Base-by-base conservation (phyloP, 23 tunicate genomes). In the Corella eumyota region DNA sequence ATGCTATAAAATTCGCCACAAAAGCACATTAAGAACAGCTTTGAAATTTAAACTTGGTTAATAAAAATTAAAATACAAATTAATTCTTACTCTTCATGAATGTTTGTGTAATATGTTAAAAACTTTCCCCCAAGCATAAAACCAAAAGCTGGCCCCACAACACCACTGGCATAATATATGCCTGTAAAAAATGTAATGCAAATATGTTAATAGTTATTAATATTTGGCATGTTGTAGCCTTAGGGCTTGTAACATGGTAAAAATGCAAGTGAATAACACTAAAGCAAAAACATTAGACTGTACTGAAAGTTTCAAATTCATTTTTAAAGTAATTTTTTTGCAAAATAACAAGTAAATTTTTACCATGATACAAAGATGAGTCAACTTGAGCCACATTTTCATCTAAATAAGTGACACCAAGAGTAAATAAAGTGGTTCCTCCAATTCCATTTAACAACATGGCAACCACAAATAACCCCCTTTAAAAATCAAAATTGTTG, bases 121-220 rank as follows among this genome's bases (percentile, higher is more conserved):
- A 74, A 37, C 30, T 30, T 35, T 46, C 93, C 82, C 27, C 93
- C 93, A 5, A 83, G 51, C 7, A 83, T 31, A 61, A 57, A 83
- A 4, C 93, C 93, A 51, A 83, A 36, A 29, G 83, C 93, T 53
- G 93, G 93, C 25, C 93, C 93, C 38, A 75, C 30, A 15, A 83
- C 73, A 21, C 75, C 34, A 32, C 75, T 61, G 23, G 82, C 74
- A 50, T 68, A 83, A 61, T 56, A 83, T 24, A 83, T 53, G 60
- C 93, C 93, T 83, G 63, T 20, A 70, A 68, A 15, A 47, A 48
- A 52, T 52, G 24, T 20, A 13, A 13, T 6, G 15, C 7, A 17
- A 6, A 52, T 52, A 21, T 52, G 20, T 20, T 11, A 40, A 40
- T 11, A 40, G 15, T 9, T 9, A 15, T 40, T 11, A 40, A 40